Evolutionary conservation across 2,113 vertebrate genomes (phyloP), one percentile per base, ranked within the genome.

Genomic region (Muntiacus reevesi): DNA sequence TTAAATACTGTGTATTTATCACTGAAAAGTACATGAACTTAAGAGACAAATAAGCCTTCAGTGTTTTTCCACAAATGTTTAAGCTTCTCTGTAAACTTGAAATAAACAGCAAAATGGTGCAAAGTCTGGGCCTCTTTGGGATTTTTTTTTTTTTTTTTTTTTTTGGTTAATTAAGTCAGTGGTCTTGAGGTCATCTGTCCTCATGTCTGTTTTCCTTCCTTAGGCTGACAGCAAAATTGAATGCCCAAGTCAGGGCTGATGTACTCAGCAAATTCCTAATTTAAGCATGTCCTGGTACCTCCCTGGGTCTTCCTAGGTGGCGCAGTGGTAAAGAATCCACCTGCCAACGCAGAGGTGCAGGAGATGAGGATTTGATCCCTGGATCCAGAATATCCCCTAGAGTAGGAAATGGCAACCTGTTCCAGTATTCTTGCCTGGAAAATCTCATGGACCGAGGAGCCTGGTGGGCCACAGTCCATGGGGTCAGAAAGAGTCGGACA

Each of bases 1-100:
- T 98, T 99, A 98, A 99, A 99, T 99, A 99, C 98, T 99, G 98
- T 99, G 99, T 99, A 99, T 99, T 99, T 99, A 99, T 97, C 98
- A 98, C 98, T 98, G 98, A 98, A 52, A 98, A 98, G 98, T 98
- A 98, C 98, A 98, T 98, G 98, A 98, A 95, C 94, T 96, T 98
- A 96, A 95, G 93, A 98, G 83, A 98, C 54, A 94, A 96, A 92
- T 60, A 94, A 98, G 96, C 93, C 93, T 94, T 95, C 81, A 85
- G 85, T 98, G 98, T 98, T 98, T 98, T 98, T 98, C 97, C 98
- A 99, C 97, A 97, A 93, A 97, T 98, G 97, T 98, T 98, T 79
- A 97, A 98, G 98, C 98, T 98, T 98, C 98, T 98, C 98, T 98
- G 99, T 99, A 98, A 98, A 98, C 96, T 95, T 98, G 98, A 99